Evolutionary conservation across 2,888 invertebrate genomes (phyloP), one percentile per base, ranked within the genome.

Genomic region (Resseliella maxima): DNA sequence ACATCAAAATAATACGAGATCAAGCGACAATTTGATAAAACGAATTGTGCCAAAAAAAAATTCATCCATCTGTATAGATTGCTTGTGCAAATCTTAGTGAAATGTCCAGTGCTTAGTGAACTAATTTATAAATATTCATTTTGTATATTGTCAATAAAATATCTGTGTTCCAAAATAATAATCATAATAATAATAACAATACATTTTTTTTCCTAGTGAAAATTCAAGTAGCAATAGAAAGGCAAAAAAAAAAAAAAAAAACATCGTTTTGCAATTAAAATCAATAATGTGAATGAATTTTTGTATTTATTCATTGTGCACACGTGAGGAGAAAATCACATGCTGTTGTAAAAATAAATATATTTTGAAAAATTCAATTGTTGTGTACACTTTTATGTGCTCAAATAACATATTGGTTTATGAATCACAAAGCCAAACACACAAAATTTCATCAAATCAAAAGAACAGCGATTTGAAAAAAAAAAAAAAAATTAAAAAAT

Each of bases 41-140:
- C 15, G 24, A 24, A 59, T 31, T 72, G 72, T 72, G 72, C 72
- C 72, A 72, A 72, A 59, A 72, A 31, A 31, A 72, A n/a, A n/a
- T n/a, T 31, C 15, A 72, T 31, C 31, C 72, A 72, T 72, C 15
- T 72, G 31, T 72, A 35, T 72, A 72, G 72, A 72, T 72, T 72
- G 27, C 35, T 12, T 12, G 2, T 15, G 72, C 72, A 72, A 72
- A n/a, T n/a, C n/a, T 72, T 15, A 35, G 72, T 72, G 31, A 72
- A 31, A 72, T 72, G 72, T 72, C 72, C 72, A 72, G 72, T 72
- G 72, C 31, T 72, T 72, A 72, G 72, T 72, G 72, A 31, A 72
- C 24, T 24, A 2, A 31, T 72, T 35, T 31, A 31, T 72, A 12
- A 31, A 72, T 72, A 72, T 72, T 72, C 72, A 72, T 72, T 72